phyloP scores from a whole-genome alignment of 2,113 vertebrate genomes.

The Oreotragus oreotragus region DNA sequence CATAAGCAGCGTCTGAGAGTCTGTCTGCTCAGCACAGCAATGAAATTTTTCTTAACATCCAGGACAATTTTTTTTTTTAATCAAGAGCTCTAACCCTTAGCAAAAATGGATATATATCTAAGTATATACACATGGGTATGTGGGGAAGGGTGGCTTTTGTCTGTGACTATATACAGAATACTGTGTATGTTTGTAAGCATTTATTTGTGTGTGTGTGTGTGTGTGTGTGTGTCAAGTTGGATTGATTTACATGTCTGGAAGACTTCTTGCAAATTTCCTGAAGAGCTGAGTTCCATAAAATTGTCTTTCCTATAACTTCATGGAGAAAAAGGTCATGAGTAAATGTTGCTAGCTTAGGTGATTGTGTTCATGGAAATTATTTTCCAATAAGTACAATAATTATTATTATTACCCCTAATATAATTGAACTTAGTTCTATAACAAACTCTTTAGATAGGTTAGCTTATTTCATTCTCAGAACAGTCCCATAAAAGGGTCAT shows the following conservation, averaged over 20 bases:
- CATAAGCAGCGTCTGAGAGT: slow-evolving; percentile 56
- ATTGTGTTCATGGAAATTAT: not conserved
- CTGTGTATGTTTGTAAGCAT: not conserved
- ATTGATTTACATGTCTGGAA: not conserved
- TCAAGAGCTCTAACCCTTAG: not conserved
- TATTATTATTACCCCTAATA: not conserved
- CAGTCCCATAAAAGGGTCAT: not conserved
- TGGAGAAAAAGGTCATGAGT: not conserved
- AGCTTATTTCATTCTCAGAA: not conserved
- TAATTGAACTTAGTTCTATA: not conserved
- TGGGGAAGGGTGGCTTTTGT: not conserved
- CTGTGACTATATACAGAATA: not conserved
- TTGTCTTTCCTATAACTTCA: not conserved
- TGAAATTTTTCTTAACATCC: slow-evolving; percentile 36
- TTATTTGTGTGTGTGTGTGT: not conserved
- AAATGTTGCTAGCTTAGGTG: not conserved
- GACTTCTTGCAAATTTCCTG: not conserved
- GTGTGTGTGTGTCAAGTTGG: not conserved
- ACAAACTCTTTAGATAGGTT: not conserved
- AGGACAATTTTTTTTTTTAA: not conserved
- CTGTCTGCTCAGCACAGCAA: slow-evolving; percentile 42
- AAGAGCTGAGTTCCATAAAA: not conserved
- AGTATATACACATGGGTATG: not conserved
- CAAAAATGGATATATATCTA: not conserved
- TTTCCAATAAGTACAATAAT: not conserved